Conservation (phyloP, 1,140 invertebrate species). For the Pachyrhynchus sulphureomaculatus region DNA sequence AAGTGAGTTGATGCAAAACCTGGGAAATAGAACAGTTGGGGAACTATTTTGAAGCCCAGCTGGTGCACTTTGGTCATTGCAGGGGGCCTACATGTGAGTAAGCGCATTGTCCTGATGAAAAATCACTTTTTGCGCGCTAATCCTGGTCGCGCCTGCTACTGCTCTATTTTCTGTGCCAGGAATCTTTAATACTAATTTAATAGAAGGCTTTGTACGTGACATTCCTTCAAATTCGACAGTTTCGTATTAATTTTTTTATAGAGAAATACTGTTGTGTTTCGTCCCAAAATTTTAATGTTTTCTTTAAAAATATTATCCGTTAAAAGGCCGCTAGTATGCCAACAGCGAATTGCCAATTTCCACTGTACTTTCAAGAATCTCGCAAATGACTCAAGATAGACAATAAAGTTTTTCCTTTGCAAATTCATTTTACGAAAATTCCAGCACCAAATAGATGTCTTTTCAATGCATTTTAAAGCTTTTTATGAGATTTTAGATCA, state of each 20-base stretch:
- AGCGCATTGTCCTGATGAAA: too few relatives aligned
- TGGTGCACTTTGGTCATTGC: too few relatives aligned
- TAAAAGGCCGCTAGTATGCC: conserved; percentile 17
- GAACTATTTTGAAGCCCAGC: too few relatives aligned
- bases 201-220: too few relatives aligned
- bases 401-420: background rate
- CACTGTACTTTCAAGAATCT: background rate
- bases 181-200: too few relatives aligned
- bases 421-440: background rate
- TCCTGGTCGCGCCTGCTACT: too few relatives aligned
- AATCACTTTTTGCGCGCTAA: too few relatives aligned
- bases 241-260: background rate
- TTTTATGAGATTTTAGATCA: background rate
- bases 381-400: background rate
- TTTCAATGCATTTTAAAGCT: background rate
- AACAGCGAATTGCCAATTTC: background rate
- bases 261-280: background rate
- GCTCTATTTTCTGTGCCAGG: too few relatives aligned
- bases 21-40: too few relatives aligned
- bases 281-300: conserved; percentile 15
- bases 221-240: background rate
- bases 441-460: too few relatives aligned
- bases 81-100: too few relatives aligned
- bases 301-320: background rate
- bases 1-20: too few relatives aligned